phyloP scores from a whole-genome alignment of 2,113 vertebrate genomes.

The Lophotis ruficrista region DNA sequence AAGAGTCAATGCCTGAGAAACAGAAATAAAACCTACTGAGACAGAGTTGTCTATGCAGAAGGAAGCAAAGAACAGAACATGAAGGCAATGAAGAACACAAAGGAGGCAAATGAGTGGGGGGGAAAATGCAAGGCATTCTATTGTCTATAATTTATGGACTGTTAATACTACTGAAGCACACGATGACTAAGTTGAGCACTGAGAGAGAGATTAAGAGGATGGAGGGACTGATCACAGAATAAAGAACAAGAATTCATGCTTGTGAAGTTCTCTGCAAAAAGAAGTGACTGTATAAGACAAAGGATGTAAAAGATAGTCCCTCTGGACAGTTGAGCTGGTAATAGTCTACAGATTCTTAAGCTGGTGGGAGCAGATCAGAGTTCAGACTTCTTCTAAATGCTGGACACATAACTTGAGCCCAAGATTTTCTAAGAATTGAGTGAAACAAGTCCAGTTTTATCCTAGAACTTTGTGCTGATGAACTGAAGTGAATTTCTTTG shows the following conservation, averaged over 20 bases:
- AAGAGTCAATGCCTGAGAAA: conserved; percentile 19
- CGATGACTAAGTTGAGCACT: background rate
- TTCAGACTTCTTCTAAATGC: background rate
- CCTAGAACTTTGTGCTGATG: background rate
- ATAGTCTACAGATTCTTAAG: background rate
- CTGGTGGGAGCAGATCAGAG: background rate
- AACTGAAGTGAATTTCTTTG: background rate
- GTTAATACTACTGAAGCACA: conserved; percentile 9
- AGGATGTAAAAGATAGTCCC: background rate
- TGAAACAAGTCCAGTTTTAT: background rate
- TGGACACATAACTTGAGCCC: background rate
- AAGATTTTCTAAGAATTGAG: background rate
- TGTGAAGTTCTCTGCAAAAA: background rate
- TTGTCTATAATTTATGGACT: conserved; percentile 1
- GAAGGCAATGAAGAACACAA: background rate
- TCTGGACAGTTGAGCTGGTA: background rate
- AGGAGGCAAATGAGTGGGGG: background rate
- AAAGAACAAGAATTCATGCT: background rate
- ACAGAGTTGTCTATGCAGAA: background rate
- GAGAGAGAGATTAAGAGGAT: background rate
- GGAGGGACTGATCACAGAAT: background rate
- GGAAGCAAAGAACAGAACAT: background rate
- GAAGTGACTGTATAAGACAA: background rate
- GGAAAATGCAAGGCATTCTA: background rate
- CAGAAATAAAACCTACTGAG: background rate